Evolutionary conservation across 2,888 invertebrate species (phyloP).

Genomic region (Matsumyia berberina): DNA sequence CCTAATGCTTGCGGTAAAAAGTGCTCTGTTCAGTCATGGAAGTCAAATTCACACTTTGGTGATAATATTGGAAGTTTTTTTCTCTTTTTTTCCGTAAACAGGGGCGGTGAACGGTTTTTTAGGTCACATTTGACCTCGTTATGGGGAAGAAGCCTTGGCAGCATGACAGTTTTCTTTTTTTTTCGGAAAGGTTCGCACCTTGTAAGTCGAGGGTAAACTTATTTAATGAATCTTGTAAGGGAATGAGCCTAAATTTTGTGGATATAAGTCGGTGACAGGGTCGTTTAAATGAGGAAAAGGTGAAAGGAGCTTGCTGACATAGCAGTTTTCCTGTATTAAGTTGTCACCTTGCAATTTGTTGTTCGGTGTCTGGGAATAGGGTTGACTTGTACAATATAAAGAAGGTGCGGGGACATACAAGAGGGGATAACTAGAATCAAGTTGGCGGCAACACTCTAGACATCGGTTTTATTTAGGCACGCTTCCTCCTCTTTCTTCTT

Average conservation of each 20-base stretch:
- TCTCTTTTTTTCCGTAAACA: background rate
- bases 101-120: constrained; percentile 12
- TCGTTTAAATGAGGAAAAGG: no score
- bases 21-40: constrained; percentile 32
- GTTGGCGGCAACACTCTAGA: no score
- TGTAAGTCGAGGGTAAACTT: constrained; percentile 42
- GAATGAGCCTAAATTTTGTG: constrained; percentile 6
- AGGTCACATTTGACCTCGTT: constrained; percentile 33
- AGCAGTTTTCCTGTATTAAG: no score
- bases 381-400: no score
- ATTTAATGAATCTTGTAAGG: constrained; percentile 33
- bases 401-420: no score
- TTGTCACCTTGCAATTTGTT: no score
- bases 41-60: constrained; percentile 59
- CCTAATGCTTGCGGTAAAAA: constrained; percentile 53
- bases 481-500: no score
- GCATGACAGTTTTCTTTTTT: constrained; percentile 11
- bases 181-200: constrained; percentile 13
- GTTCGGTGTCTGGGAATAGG: no score
- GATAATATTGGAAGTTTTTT: constrained; percentile 24
- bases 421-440: no score
- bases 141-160: background rate
- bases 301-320: no score
- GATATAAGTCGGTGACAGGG: background rate
- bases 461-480: no score